Evolutionary conservation across 2,888 invertebrate species (phyloP).

Genomic region (Mesochorus sp.): DNA sequence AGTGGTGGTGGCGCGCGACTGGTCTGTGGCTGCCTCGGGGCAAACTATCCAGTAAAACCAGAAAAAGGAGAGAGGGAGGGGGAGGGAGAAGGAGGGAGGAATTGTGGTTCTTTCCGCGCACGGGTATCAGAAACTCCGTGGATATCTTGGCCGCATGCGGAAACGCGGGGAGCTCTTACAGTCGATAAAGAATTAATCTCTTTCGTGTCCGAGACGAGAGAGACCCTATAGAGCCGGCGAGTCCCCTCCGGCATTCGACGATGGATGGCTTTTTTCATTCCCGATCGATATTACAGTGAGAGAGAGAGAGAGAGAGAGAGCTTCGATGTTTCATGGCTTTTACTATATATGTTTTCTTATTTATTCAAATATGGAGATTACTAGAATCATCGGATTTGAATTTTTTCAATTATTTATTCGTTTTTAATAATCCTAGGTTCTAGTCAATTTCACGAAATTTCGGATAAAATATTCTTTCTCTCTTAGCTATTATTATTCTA

Average conservation of each 20-base stretch:
- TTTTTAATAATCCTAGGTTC: no score
- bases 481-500: no score
- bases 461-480: no score
- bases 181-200: conserved; percentile 64
- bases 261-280: conserved; percentile 59
- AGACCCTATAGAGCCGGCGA: conserved; percentile 20
- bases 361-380: no score
- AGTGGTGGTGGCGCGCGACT: conserved; percentile 12
- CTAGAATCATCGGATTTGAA: no score
- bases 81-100: background rate
- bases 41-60: conserved; percentile 42
- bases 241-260: conserved; percentile 56
- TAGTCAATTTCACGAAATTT: no score
- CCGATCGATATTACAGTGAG: conserved; percentile 45
- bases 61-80: background rate
- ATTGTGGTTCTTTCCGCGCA: conserved; percentile 31
- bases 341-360: no score
- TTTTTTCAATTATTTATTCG: no score
- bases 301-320: background rate
- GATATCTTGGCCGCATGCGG: conserved; percentile 67
- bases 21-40: conserved; percentile 54
- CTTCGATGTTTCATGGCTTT: background rate
- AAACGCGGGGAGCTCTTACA: conserved; percentile 66
- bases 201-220: conserved; percentile 52
- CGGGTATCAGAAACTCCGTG: conserved; percentile 39